Evolutionary conservation across 2,888 invertebrate species (phyloP), one percentile per base, ranked within the genome.

Genomic region (Lottia gigantea): DNA sequence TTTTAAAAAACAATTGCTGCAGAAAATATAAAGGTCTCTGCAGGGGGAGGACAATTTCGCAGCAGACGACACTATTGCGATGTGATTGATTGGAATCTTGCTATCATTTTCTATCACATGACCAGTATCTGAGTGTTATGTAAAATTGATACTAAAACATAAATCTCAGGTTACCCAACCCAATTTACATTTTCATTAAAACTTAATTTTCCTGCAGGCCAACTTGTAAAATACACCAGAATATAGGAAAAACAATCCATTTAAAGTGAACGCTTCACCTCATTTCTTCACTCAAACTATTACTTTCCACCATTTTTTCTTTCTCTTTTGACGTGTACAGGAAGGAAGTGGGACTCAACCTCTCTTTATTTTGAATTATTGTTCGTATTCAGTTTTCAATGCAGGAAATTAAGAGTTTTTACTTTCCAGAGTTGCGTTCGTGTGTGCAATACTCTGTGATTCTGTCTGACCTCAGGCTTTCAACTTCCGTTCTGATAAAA

Each of bases 361-460:
- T 64, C 63, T 66, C 31, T 62, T 73, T 67, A 64, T 65, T 63
- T 46, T 61, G 62, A 62, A 66, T 70, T 63, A 70, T 70, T 67
- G 64, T 70, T 49, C 63, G 64, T 66, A 45, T 72, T 68, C 69
- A 61, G 65, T 63, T 68, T 65, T 64, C 67, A 67, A 70, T 26
- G 69, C 72, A 73, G 72, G 72, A 73, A 73, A 73, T 73, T 73
- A 73, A 73, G 70, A 70, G 70, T 66, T 73, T 73, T 73, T 67
- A 73, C 72, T 70, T 73, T 67, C 70, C 49, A 49, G 64, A 63
- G 63, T 23, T 46, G 47, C 55, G 67, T 68, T 67, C 67, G 67
- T 70, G 45, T 63, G 66, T 67, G 70, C 64, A 67, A 70, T 64
- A 67, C 64, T 61, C 46, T 62, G 67, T 46, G 64, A 63, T 23